Conservation (phyloP, 64 coral and sea anemone species). For the Montipora efflorescens region DNA sequence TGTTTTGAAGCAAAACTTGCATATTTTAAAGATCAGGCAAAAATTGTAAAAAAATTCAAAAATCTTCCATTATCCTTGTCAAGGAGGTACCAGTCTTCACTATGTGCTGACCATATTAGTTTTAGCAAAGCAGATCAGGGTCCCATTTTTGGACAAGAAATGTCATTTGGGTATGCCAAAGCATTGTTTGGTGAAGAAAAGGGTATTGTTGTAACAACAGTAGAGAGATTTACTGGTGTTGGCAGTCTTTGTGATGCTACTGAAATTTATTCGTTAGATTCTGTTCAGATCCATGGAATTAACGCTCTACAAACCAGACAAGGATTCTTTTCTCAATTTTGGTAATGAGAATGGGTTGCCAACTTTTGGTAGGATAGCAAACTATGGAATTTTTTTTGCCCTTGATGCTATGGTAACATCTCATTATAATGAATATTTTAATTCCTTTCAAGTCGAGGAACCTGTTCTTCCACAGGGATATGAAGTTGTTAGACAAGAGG, state of each 20-base stretch:
- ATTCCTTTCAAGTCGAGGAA: too few species aligned
- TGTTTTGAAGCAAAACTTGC: conserved; percentile 59
- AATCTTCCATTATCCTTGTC: conserved; percentile 17
- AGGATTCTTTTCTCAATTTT: conserved; percentile 17
- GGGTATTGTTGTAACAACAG: neutral
- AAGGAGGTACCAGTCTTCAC: neutral
- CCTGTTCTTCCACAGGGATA: too few species aligned
- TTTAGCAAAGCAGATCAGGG: conserved; percentile 6
- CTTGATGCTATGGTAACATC: too few species aligned
- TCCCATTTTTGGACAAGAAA: conserved; percentile 6
- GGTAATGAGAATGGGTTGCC: conserved; percentile 3
- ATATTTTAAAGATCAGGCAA: conserved; percentile 49
- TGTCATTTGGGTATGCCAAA: neutral
- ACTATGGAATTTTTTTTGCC: neutral
- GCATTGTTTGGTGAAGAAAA: neutral
- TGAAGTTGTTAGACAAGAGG: too few species aligned
- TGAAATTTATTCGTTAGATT: conserved; percentile 5
- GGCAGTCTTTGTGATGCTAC: conserved; percentile 16
- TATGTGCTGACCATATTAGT: conserved; percentile 29
- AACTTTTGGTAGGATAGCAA: neutral
- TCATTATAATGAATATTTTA: too few species aligned
- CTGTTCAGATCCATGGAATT: conserved; percentile 28
- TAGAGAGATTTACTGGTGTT: conserved; percentile 5
- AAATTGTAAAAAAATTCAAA: conserved; percentile 27
- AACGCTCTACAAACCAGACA: conserved; percentile 38